Evolutionary conservation across 2,113 vertebrate genomes (phyloP).

Genomic region (Prunella fulvescens): DNA sequence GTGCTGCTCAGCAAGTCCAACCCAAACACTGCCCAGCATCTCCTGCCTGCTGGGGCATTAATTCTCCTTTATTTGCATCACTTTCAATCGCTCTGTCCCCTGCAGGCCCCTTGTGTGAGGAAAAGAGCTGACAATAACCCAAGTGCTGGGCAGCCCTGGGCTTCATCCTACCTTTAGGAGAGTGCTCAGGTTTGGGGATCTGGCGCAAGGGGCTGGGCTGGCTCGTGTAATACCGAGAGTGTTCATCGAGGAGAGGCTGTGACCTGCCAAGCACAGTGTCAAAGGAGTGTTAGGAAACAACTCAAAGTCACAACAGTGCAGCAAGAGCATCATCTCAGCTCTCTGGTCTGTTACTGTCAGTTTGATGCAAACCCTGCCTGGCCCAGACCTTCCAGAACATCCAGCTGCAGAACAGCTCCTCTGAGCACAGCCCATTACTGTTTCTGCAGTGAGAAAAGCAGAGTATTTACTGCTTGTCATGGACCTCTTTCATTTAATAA

Average conservation of each 20-base stretch:
- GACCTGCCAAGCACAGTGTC: conserved; percentile 38
- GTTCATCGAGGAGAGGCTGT: conserved; percentile 50
- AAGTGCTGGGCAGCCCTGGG: not conserved
- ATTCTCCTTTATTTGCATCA: not conserved
- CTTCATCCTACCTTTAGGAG: conserved; percentile 72
- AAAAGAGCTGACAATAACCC: not conserved
- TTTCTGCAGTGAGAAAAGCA: not conserved
- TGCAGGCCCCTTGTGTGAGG: not conserved
- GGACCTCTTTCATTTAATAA: not conserved
- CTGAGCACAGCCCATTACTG: not conserved
- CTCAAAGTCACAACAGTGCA: not conserved
- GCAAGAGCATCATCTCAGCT: not conserved
- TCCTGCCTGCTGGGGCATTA: not conserved
- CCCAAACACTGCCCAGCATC: not conserved
- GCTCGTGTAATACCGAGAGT: conserved; percentile 33
- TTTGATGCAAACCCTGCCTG: not conserved
- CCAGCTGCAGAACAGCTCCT: not conserved
- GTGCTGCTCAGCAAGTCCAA: not conserved
- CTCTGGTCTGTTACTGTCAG: not conserved
- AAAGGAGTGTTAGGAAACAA: not conserved
- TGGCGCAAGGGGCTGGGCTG: conserved; percentile 64
- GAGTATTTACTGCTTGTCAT: not conserved
- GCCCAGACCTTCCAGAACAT: not conserved
- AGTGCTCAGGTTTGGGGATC: conserved; percentile 66
- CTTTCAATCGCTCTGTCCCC: not conserved